A percentile compares a stretch with the other conserved stretches of the same genome.
phyloP scores from a whole-genome alignment of 2,888 invertebrate species.

The Pyrocoelia pectoralis region DNA sequence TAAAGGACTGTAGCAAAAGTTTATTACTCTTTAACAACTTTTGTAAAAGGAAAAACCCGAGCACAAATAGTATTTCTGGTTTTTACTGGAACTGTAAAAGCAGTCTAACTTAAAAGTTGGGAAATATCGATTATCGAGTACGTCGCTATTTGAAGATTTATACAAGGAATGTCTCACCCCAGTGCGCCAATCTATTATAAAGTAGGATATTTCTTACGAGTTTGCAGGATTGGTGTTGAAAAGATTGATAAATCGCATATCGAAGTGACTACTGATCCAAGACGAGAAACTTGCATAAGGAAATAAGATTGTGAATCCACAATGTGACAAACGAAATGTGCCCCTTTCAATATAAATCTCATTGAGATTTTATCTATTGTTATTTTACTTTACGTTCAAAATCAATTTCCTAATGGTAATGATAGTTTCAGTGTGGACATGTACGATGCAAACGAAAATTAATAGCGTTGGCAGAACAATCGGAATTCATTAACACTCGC shows the following conservation, averaged over 20 bases:
- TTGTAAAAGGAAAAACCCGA: constrained; percentile 7
- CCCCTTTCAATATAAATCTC: constrained; percentile 6
- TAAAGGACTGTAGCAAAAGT: constrained; percentile 7
- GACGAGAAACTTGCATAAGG: constrained; percentile 33
- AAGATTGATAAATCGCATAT: constrained; percentile 38
- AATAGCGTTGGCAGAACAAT: constrained; percentile 35
- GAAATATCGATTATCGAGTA: constrained; percentile 32
- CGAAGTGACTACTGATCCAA: constrained; percentile 29
- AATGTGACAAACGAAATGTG: constrained; percentile 27
- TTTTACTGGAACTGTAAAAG: constrained; percentile 25
- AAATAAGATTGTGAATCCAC: constrained; percentile 33
- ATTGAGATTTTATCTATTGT: constrained; percentile 12
- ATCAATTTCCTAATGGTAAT: background rate
- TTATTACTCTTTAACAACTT: constrained; percentile 21
- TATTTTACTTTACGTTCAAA: constrained; percentile 15
- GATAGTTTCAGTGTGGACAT: constrained; percentile 27
- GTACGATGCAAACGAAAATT: constrained; percentile 29
- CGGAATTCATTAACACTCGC: constrained; percentile 35
- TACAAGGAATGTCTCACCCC: constrained; percentile 35
- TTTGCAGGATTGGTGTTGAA: constrained; percentile 30
- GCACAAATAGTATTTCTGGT: constrained; percentile 15
- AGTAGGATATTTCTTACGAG: constrained; percentile 35
- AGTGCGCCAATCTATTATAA: constrained; percentile 37
- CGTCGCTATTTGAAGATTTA: constrained; percentile 40
- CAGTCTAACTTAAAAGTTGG: constrained; percentile 27